Base-by-base conservation (phyloP, 2,888 invertebrate genomes). In the Pristionchus japonicus region DNA sequence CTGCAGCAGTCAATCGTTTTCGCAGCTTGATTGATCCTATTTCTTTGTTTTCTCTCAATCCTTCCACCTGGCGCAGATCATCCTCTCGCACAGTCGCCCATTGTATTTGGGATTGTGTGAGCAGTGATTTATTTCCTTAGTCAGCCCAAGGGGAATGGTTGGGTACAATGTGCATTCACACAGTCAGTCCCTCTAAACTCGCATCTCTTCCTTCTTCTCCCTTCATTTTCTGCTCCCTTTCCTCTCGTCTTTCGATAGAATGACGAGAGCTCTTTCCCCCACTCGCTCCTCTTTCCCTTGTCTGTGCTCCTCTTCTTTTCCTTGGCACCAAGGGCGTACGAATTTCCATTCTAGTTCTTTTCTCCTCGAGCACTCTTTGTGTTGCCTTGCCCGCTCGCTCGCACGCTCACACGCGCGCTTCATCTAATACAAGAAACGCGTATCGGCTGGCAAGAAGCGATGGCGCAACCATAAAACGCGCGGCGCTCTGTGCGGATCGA, bases 281-380 rank as follows among this genome's bases (percentile, higher is more conserved):
- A 43, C 43, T n/a, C n/a, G n/a, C 77, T 40, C 43, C 74, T 80
- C 74, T 74, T 43, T 74, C 80, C 47, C 47, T 80, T 47, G 80
- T 47, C 47, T 80, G 13, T 15, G 49, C 47, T 43, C 80, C 31
- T 37, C 77, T 43, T 49, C 49, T 57, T 37, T 83, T 47, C 82
- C 31, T 52, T 83, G 70, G 40, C 40, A 31, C 31, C 80, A 80
- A 80, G 80, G 80, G 77, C 77, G 2, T 31, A 67, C 37, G 31
- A 43, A 43, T 43, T 77, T 77, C 49, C 47, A 49, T 80, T 80
- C 80, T 80, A 80, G 80, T 80, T 80, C 49, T 80, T 80, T 80
- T 80, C 80, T 27, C 77, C 77, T 43, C 77, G 77, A 37, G 64
- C 43, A 43, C 77, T 37, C 77, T 77, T 77, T 77, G 77, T 77